These are phyloP conservation scores for Ephialtes manifestator DNA, from an alignment of 2,888 invertebrate species.

Conservation along the genomic window DNA sequence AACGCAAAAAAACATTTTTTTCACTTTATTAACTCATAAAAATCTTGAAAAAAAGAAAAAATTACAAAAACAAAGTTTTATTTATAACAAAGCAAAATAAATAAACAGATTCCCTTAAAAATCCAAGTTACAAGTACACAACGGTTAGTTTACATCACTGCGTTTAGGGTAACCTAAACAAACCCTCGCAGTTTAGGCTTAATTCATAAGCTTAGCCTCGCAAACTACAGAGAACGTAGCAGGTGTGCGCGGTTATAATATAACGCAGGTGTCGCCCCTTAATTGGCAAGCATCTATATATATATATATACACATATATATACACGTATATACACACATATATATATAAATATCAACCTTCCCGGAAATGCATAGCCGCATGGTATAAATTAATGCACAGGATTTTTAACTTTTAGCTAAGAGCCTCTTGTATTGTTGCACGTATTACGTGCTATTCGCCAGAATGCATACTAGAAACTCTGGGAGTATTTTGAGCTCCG, in stretches of 20 bases:
- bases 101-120: no score
- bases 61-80: no score
- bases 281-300: slow-evolving; percentile 63
- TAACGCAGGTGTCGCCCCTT: slow-evolving; percentile 62
- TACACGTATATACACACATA: no score
- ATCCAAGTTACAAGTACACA: no score
- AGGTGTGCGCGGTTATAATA: slow-evolving; percentile 40
- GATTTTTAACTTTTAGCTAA: slow-evolving; percentile 28
- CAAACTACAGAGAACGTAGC: slow-evolving; percentile 6
- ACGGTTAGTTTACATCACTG: no score
- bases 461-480: neutral
- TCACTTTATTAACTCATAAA: no score
- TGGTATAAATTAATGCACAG: slow-evolving; percentile 12
- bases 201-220: slow-evolving; percentile 69
- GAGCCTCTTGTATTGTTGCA: neutral
- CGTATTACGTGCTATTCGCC: neutral
- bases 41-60: no score
- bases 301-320: no score
- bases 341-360: no score
- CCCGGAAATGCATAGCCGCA: slow-evolving; percentile 3
- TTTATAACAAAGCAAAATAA: no score
- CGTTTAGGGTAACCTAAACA: neutral
- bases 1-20: no score
- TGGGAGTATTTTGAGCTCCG: neutral
- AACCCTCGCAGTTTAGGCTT: slow-evolving; percentile 32